Evolutionary conservation across 1,140 invertebrate genomes (phyloP).

Genomic region (Calephelis virginiensis): DNA sequence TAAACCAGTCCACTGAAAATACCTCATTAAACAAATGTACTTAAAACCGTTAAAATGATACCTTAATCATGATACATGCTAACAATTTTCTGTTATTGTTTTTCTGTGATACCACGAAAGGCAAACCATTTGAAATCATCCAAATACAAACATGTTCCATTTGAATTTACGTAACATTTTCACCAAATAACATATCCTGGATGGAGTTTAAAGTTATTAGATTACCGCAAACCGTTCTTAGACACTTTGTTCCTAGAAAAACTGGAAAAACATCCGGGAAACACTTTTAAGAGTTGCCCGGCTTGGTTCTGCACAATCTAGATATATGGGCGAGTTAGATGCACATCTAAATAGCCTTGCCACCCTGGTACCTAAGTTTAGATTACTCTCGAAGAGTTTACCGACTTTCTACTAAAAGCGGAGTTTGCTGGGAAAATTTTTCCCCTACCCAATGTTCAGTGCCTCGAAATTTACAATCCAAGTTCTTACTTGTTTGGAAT

Average conservation of each 20-base stretch:
- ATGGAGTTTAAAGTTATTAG: conserved; percentile 41
- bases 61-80: no score
- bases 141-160: background rate
- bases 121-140: background rate
- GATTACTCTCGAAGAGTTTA: conserved; percentile 72
- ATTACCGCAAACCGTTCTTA: conserved; percentile 46
- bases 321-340: conserved; percentile 75
- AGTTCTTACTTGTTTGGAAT: conserved; percentile 50
- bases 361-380: conserved; percentile 71
- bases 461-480: conserved; percentile 62
- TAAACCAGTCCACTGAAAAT: no score
- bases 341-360: conserved; percentile 75
- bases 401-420: conserved; percentile 47
- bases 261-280: conserved; percentile 43
- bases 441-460: conserved; percentile 53
- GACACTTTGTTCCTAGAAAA: conserved; percentile 48
- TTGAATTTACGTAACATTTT: conserved; percentile 3
- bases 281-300: conserved; percentile 48
- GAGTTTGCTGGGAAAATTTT: conserved; percentile 46
- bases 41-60: no score
- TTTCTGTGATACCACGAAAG: no score
- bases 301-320: conserved; percentile 57
- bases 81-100: no score
- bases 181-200: conserved; percentile 22
- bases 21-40: no score